phyloP scores from a whole-genome alignment of 2,888 invertebrate genomes.

The Parnassius apollo region DNA sequence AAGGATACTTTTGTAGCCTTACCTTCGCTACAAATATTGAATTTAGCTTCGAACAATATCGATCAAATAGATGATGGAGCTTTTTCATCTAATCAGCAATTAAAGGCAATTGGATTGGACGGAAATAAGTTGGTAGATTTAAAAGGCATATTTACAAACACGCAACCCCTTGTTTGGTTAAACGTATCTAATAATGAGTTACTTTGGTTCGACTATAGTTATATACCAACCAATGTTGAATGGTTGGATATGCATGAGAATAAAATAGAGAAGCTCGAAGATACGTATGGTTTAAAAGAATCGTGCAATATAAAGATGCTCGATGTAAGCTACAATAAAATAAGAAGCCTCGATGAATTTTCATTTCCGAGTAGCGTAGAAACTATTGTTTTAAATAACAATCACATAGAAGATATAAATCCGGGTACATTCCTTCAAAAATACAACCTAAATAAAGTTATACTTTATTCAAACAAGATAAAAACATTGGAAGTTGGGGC shows the following conservation, averaged over 20 bases:
- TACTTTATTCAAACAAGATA: slow-evolving; percentile 87
- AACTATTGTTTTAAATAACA: slow-evolving; percentile 87
- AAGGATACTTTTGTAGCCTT: slow-evolving; percentile 87
- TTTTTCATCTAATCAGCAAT: slow-evolving; percentile 86
- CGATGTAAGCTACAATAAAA: slow-evolving; percentile 87
- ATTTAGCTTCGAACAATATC: slow-evolving; percentile 90
- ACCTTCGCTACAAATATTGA: slow-evolving; percentile 87
- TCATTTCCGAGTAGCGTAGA: slow-evolving; percentile 88
- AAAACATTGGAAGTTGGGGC: slow-evolving; percentile 86
- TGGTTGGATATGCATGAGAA: slow-evolving; percentile 92
- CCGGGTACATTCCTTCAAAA: slow-evolving; percentile 87
- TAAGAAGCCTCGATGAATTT: slow-evolving; percentile 84
- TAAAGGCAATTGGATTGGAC: slow-evolving; percentile 89
- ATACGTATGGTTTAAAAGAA: slow-evolving; percentile 85
- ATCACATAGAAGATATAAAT: slow-evolving; percentile 85
- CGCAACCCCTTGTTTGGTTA: slow-evolving; percentile 88
- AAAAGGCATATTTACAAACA: slow-evolving; percentile 87
- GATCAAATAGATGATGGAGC: slow-evolving; percentile 89
- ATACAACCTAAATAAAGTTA: slow-evolving; percentile 86
- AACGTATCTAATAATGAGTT: slow-evolving; percentile 91
- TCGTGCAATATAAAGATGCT: slow-evolving; percentile 87
- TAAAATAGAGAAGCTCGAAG: slow-evolving; percentile 87
- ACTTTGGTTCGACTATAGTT: slow-evolving; percentile 90
- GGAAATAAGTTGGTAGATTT: slow-evolving; percentile 89
- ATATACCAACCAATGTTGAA: slow-evolving; percentile 87